Evolutionary conservation across 2,113 vertebrate genomes (phyloP).

Genomic region (Peromyscus maniculatus): DNA sequence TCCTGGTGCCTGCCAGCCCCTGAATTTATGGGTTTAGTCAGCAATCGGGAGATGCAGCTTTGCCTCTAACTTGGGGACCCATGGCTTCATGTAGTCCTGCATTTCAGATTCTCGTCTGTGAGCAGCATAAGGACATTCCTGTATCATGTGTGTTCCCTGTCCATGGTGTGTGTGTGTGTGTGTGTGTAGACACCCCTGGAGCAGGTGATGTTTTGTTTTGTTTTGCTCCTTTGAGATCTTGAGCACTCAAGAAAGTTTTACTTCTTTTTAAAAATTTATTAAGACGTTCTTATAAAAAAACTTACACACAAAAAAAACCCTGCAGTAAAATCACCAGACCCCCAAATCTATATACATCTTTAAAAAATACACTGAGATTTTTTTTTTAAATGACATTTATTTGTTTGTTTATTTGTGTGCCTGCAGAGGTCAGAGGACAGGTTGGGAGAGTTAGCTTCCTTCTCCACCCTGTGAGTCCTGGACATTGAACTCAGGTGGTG

Average conservation of each 20-base stretch:
- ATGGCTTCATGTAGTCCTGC: slow-evolving; percentile 10
- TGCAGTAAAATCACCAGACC: background rate
- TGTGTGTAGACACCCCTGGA: no score
- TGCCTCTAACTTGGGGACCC: background rate
- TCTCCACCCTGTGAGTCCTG: no score
- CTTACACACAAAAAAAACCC: background rate
- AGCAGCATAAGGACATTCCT: slow-evolving; percentile 5
- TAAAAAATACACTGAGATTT: background rate
- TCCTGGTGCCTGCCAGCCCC: background rate
- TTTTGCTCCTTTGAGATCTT: background rate
- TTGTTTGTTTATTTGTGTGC: background rate
- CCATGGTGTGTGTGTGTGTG: background rate
- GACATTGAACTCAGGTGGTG: background rate
- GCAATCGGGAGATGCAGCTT: slow-evolving; percentile 38
- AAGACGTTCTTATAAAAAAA: background rate
- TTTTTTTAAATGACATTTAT: background rate
- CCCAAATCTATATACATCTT: background rate
- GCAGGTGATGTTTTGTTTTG: background rate
- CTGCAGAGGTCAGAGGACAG: background rate
- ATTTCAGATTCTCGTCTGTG: slow-evolving; percentile 35
- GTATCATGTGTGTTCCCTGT: slow-evolving; percentile 23
- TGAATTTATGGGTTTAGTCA: slow-evolving; percentile 51
- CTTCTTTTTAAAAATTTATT: background rate
- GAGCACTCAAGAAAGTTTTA: background rate
- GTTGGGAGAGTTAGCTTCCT: background rate